Evolutionary conservation across 2,113 vertebrate genomes (phyloP), one percentile per base, ranked within the genome.

Genomic region (Acanthisitta chloris): DNA sequence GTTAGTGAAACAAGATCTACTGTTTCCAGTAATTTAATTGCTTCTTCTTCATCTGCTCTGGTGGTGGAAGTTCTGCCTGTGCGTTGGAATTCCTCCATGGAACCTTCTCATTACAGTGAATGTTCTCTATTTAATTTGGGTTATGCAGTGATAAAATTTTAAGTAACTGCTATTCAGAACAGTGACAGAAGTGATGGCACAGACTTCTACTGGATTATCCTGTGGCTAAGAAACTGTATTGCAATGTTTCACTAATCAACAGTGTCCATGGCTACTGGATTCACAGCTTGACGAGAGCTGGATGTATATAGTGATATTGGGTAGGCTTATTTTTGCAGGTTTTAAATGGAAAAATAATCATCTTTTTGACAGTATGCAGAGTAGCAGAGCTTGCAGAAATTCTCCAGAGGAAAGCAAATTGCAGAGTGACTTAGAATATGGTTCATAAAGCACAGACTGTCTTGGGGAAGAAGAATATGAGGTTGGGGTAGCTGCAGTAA

Each of bases 391-490:
- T 84, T 94, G 38, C 51, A 59, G 38, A 81, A 55, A 25, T 74
- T 83, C 20, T 23, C 38, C 17, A 64, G 43, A 40, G 59, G 18
- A 77, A 77, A n/a, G 48, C 0, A 6, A 59, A 62, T 36, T 49
- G 42, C 51, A 78, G 65, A 46, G 28, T 58, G 18, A 26, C 61
- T 92, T 86, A 45, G 74, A 34, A 59, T 48, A 6, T 2, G 17
- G 14, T 40, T 92, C 12, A 14, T 74, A 29, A 83, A 58, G 51
- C 3, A 1, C 0, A 0, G 7, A 5, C 19, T 54, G 0, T 57
- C 18, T 31, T 76, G n/a, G 20, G 70, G 61, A 54, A 55, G 48
- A 58, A 70, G 67, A 54, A 17, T 34, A 31, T 88, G n/a, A 71
- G 81, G 14, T 5, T 71, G 20, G 62, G 31, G 45, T 48, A 59